Base-by-base conservation (phyloP, 2,797 vertebrate genomes). In the Hylomyscus alleni region DNA sequence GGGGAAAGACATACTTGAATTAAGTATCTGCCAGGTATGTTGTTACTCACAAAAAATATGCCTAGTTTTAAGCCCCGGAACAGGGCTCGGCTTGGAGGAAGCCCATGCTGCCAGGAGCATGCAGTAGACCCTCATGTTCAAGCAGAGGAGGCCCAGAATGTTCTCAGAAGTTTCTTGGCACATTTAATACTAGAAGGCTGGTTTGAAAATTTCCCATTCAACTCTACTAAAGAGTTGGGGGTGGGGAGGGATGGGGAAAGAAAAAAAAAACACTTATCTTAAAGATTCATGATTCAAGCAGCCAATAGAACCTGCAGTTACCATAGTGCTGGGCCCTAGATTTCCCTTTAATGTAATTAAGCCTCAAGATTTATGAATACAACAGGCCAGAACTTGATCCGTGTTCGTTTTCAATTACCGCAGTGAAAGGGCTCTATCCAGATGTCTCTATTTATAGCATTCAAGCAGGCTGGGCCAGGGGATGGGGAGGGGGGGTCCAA, bases 291-390 rank as follows among this genome's bases (percentile, higher is more conserved):
- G 98, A 99, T 99, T 98, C 99, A 98, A 98, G 98, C 98, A 97
- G 98, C 98, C 44, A 99, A 99, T 99, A 99, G 99, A 98, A 98
- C 98, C 99, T 99, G 98, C 99, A 95, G 99, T 99, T 99, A 99
- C 99, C 99, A 99, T 99, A 99, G 99, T 98, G 99, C 99, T 95
- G 58, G 98, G 98, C 98, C 98, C 99, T 99, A 99, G 99, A 99
- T 99, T 99, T 99, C 99, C 98, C 98, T 99, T 99, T 99, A 99
- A 99, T 99, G 99, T 99, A 99, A 99, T 99, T 99, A 99, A 98
- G 98, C 98, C 97, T 98, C 98, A 99, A 99, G 99, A 99, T 99
- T 99, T 99, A 99, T 99, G 99, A 99, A 98, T 99, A 98, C 98
- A 98, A 99, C 98, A 98, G 99, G 98, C 99, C 99, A 99, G 99